Evolutionary conservation across 1,140 invertebrate genomes (phyloP), one percentile per base, ranked within the genome.

Genomic region (Anagrus nilaparvatae): DNA sequence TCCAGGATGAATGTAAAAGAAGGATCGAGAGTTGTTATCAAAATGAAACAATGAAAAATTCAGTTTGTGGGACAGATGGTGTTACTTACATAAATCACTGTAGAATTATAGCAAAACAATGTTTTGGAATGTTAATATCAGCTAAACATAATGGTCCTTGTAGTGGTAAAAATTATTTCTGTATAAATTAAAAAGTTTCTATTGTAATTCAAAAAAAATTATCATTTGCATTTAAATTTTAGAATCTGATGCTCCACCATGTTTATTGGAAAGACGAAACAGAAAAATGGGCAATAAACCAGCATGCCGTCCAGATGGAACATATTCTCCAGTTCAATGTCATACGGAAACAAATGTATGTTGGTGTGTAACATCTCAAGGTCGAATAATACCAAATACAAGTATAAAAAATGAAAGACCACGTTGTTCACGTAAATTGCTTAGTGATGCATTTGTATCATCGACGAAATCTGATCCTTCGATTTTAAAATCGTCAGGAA

Each of bases 301-400:
- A 4, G 67, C 71, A 20, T 95, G 90, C 59, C 75, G 81, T 35
- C 67, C 73, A 5, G 87, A 93, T 54, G 89, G 89, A 7, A 80
- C 75, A 3, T 95, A 83, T 61, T 77, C 82, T 2, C 75, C 84
- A 5, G 76, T 88, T 27, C 90, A 95, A 66, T 94, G 90, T 59
- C 79, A 88, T 49, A 62, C 68, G 7, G 75, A 76, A 33, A 80
- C 80, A 1, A 83, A 82, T 36, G 82, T 77, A 55, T 86, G 83
- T 56, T 86, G 82, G 83, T 95, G 90, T 62, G 87, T 89, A 18
- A 85, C 82, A 4, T 73, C 79, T 2, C 74, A 80, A 47, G 89
- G 89, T 10, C 77, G 78, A 49, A 85, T 83, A 2, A 66, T 93
- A 14, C 75, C 78, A 16, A 79, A 84, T 45, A 87, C 84, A 4